A percentile compares a stretch with the other conserved stretches of the same genome.
phyloP scores from a whole-genome alignment of 2,797 vertebrate genomes.

The Echiichthys vipera region DNA sequence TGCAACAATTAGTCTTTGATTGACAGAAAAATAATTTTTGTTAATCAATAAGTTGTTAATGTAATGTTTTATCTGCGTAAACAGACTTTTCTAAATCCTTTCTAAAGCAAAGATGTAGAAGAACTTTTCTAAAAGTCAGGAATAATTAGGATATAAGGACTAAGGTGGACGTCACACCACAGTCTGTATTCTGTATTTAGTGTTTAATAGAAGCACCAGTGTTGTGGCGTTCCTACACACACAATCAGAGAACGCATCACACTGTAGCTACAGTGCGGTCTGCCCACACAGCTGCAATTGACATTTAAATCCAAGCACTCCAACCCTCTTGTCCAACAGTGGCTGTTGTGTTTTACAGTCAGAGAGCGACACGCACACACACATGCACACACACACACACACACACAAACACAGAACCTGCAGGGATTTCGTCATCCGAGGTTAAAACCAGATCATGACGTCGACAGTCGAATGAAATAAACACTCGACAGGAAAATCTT shows the following conservation, averaged over 20 bases:
- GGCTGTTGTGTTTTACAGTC: conserved; percentile 47
- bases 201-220: not conserved
- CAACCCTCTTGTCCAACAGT: conserved; percentile 46
- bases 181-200: not conserved
- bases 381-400: conserved; percentile 5
- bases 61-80: no score
- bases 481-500: not conserved
- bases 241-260: conserved; percentile 25
- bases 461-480: not conserved
- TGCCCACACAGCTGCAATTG: conserved; percentile 67
- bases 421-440: no score
- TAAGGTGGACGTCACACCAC: no score
- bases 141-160: not conserved
- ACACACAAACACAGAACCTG: not conserved
- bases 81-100: no score
- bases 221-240: not conserved
- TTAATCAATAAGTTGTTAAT: no score
- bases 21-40: no score
- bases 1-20: no score
- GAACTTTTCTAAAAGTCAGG: no score
- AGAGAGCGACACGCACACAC: not conserved
- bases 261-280: conserved; percentile 21
- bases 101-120: no score
- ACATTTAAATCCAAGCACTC: conserved; percentile 72
- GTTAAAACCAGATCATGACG: not conserved